Evolutionary conservation across 2,797 vertebrate genomes (phyloP), one percentile per base, ranked within the genome.

Genomic region (Pelochelys cantorii): DNA sequence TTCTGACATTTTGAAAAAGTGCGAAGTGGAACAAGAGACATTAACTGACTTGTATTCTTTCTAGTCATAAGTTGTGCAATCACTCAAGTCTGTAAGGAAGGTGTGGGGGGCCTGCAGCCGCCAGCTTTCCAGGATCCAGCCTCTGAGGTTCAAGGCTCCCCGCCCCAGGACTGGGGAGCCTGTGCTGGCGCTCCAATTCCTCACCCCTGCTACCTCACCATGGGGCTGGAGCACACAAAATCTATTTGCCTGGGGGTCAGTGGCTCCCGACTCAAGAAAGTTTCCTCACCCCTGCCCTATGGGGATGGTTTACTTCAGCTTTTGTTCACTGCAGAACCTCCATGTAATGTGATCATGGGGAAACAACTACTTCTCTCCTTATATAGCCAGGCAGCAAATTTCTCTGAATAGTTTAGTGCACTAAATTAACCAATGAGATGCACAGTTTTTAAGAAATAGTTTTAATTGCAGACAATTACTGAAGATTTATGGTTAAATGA

Each of bases 1-100:
- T 60, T 48, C 17, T 52, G 37, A 60, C 37, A 48, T 52, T 78
- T 22, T 85, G 81, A 92, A 91, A 94, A 94, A 84, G 20, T 90
- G 22, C 3, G 92, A 95, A 87, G 18, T 59, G 20, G 37, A 74
- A 86, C 42, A 80, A 94, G 81, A 20, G 48, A 6, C 8, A 53
- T 71, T 92, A 84, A 48, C 31, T 74, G 87, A 86, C 34, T 1
- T 84, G 94, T 74, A 1, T 54, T 88, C 85, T 87, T 92, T 84
- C 88, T 71, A 87, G 2, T 83, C 20, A 12, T 79, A 89, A 1
- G 37, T 79, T 18, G 85, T 90, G 2, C 84, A 4, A 2, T 81
- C 1, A 53, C 15, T 81, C 83, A 56, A 84, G 85, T 88, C 3
- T 4, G 80, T 37, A 62, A 37, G 74, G 25, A 53, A 48, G 42